Percentiles rank a stretch among this genome's conserved stretches.
Conservation (phyloP, 2,113 vertebrate genomes). For the Oxygymnocypris stewartii region DNA sequence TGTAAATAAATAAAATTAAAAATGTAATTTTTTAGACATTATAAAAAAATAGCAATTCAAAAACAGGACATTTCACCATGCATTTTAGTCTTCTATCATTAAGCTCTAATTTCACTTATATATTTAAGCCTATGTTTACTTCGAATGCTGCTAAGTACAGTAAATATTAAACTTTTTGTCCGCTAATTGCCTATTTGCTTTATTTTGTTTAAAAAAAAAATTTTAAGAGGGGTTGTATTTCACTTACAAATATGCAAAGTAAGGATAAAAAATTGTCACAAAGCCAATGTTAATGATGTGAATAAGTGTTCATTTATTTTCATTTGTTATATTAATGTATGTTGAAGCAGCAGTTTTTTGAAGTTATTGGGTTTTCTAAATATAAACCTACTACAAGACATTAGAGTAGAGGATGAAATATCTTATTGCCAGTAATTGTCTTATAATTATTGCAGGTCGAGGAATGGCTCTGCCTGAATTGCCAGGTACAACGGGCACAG, state of each 20-base stretch:
- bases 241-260: neutral
- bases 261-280: neutral
- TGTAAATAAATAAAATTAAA: neutral
- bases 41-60: neutral
- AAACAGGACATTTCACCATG: neutral
- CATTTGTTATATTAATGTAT: neutral
- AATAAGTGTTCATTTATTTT: neutral
- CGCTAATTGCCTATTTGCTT: neutral
- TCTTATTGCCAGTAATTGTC: neutral
- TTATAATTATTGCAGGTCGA: conserved; percentile 72
- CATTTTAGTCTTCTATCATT: neutral
- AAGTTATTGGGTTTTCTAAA: neutral
- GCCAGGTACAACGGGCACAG: conserved; percentile 89
- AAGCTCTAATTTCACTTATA: neutral
- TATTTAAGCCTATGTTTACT: neutral
- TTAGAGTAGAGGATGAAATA: neutral
- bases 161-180: neutral
- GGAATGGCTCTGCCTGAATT: conserved; percentile 96
- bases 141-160: neutral
- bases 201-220: neutral
- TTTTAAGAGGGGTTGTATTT: neutral
- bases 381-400: neutral
- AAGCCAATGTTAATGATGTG: neutral
- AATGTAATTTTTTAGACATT: neutral
- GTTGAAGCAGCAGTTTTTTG: neutral